Base-by-base conservation (phyloP, 2,113 vertebrate genomes). In the Cyphomyrus plagiostoma region DNA sequence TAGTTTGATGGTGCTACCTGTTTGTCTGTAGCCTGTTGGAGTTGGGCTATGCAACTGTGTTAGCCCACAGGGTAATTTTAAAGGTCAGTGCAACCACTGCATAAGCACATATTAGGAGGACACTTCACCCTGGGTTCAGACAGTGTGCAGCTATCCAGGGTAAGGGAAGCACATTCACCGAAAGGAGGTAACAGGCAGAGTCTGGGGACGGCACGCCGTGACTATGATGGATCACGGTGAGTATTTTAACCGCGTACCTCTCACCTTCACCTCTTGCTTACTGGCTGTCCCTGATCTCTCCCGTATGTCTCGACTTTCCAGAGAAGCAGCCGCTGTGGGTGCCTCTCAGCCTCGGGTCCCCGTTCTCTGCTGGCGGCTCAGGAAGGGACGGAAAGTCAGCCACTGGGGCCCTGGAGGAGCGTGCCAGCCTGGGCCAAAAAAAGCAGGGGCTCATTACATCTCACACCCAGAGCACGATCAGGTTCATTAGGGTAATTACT, bases 141-240 rank as follows among this genome's bases (percentile, higher is more conserved):
- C 94, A 89, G 92, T 94, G 94, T 93, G 92, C 94, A 94, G 94
- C 94, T 93, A 95, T 95, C 95, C 94, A 93, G 94, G 95, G 93
- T 93, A 94, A 94, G 95, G 93, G 94, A 94, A 94, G 92, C 89
- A 92, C 93, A 92, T 94, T 92, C 94, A 93, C 92, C 91, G 92
- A 94, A 94, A 94, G 94, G 92, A 93, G 89, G 89, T 94, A 94
- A 93, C 94, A 93, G 92, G 91, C 90, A 88, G 92, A 94, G 92
- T 93, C 90, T 92, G 93, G 93, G 93, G 94, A 95, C 93, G 93
- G 95, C 94, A 94, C 94, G 93, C 9, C n/a, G 92, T 91, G 91
- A 93, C 92, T 92, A 91, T 95, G 95, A 95, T 95, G 94, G 93
- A 95, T 95, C 88, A 89, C 11, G 85, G 70, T 53, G 93, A 93